Evolutionary conservation across 2,888 invertebrate species (phyloP).

Genomic region (Eupithecia tripunctaria): DNA sequence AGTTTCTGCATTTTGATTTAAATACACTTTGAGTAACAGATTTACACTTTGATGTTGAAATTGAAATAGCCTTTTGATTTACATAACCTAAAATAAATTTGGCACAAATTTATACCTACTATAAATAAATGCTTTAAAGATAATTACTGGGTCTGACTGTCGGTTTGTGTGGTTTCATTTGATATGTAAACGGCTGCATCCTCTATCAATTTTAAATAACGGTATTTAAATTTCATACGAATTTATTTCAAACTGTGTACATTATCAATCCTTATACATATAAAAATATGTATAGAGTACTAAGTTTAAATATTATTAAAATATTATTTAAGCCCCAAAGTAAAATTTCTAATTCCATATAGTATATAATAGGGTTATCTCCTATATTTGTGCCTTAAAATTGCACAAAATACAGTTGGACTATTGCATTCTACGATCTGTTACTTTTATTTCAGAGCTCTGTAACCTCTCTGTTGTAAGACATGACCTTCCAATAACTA

Average conservation of each 20-base stretch:
- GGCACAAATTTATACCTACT: not conserved
- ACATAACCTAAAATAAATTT: not conserved
- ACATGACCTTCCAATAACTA: too few species aligned
- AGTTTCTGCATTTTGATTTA: conserved; percentile 16
- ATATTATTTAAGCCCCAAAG: too few species aligned
- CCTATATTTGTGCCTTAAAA: not conserved
- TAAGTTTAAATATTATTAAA: too few species aligned
- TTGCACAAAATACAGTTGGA: not conserved
- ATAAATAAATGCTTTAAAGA: not conserved
- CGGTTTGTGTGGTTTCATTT: too few species aligned
- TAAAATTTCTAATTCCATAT: too few species aligned
- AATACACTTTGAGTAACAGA: conserved; percentile 9
- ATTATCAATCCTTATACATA: too few species aligned
- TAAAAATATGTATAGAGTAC: too few species aligned
- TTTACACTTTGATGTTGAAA: conserved; percentile 11
- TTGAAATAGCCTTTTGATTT: conserved; percentile 5
- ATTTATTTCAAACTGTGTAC: too few species aligned
- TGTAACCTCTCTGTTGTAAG: too few species aligned
- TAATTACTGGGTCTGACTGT: not conserved
- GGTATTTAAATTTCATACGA: too few species aligned
- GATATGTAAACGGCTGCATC: not conserved
- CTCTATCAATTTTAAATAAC: too few species aligned
- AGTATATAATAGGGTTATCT: too few species aligned
- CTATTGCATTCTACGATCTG: not conserved
- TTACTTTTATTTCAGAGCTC: not conserved